Evolutionary conservation across 2,797 vertebrate genomes (phyloP).

Genomic region (Allochrocebus solatus): DNA sequence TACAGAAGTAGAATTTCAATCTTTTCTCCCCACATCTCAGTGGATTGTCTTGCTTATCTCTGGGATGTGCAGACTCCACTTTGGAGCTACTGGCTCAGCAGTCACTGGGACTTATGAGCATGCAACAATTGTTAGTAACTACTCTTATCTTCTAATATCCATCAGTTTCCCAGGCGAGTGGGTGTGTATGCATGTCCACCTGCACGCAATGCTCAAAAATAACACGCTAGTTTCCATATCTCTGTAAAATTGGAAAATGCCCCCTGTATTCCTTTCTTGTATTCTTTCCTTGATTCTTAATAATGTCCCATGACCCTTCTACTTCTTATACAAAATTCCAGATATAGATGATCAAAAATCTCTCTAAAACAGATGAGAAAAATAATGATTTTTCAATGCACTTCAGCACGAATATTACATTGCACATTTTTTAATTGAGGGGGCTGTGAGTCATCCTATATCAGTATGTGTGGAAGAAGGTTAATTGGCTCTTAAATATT

Average conservation of each 20-base stretch:
- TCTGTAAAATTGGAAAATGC: neutral
- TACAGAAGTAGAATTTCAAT: neutral
- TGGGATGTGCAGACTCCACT: neutral
- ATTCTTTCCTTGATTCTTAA: neutral
- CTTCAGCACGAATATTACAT: neutral
- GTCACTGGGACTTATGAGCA: neutral
- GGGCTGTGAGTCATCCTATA: neutral
- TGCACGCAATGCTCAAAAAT: neutral
- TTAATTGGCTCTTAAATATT: conserved; percentile 34
- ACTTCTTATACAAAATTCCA: neutral
- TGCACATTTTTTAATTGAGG: neutral
- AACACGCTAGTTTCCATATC: neutral
- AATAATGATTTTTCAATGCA: neutral
- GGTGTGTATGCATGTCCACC: neutral
- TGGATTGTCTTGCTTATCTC: neutral
- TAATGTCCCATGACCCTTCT: neutral
- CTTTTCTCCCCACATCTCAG: neutral
- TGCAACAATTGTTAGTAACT: neutral
- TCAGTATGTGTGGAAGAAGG: neutral
- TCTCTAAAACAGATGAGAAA: neutral
- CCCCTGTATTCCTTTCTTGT: neutral
- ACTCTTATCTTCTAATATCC: neutral
- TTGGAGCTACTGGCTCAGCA: neutral
- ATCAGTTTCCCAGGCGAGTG: neutral
- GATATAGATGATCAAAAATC: neutral